A percentile compares a stretch with the other conserved stretches of the same genome.
These are phyloP conservation scores for Rhea americana DNA, from an alignment of 2,113 vertebrate genomes.

Conservation along the genomic window DNA sequence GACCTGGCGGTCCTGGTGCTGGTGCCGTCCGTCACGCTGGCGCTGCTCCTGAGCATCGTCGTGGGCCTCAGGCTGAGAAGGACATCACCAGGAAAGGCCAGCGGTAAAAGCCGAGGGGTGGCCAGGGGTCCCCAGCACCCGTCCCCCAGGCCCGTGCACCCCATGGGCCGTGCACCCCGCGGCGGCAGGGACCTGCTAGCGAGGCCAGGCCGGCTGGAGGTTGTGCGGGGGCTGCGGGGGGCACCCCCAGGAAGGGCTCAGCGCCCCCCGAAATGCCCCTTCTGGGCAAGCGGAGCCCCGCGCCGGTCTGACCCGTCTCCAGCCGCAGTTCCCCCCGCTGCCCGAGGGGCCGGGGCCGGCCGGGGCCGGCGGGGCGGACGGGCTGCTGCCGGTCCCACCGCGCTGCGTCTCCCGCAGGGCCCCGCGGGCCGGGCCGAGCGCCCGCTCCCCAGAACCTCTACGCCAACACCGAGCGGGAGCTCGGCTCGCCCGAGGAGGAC, in stretches of 20 bases:
- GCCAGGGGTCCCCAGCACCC: not conserved
- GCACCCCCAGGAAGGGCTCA: not conserved
- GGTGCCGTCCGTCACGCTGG: not conserved
- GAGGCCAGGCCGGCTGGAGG: not conserved
- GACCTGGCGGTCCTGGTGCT: not conserved
- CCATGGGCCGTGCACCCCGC: not conserved
- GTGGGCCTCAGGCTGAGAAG: not conserved
- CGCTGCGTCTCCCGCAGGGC: not conserved
- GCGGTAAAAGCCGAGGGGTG: not conserved
- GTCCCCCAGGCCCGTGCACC: not conserved
- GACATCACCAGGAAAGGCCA: not conserved
- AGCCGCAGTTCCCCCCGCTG: not conserved
- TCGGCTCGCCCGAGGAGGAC: not conserved
- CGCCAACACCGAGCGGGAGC: not conserved
- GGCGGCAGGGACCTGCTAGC: not conserved
- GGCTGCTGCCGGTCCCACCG: no score
- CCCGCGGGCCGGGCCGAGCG: not conserved
- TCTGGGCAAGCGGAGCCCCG: not conserved
- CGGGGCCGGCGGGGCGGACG: no score
- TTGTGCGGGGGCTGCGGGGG: not conserved
- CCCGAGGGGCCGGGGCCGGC: not conserved
- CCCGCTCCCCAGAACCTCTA: not conserved
- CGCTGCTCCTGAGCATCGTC: not conserved
- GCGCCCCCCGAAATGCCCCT: not conserved
- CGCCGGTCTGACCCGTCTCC: not conserved